These are phyloP conservation scores for Simalia tracyae DNA, from an alignment of 2,797 vertebrate genomes.

Conservation along the genomic window DNA sequence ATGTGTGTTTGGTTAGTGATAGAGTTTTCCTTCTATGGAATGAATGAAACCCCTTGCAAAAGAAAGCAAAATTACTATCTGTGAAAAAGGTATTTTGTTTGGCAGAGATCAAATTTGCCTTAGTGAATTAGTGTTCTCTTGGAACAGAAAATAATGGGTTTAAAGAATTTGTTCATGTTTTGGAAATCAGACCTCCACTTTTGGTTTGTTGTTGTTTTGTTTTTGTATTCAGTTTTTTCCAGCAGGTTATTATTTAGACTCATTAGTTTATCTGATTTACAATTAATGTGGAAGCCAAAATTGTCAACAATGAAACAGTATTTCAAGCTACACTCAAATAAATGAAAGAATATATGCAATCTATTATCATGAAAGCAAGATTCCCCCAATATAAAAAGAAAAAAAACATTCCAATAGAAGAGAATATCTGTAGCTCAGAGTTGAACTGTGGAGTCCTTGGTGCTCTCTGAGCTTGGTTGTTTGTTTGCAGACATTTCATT, in stretches of 20 bases:
- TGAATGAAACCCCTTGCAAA: not conserved
- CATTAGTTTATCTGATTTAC: not conserved
- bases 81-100: not conserved
- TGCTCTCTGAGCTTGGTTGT: not conserved
- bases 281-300: not conserved
- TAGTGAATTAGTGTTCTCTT: not conserved
- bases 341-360: not conserved
- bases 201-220: not conserved
- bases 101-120: not conserved
- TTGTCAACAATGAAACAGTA: not conserved
- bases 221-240: not conserved
- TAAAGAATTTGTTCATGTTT: not conserved
- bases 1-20: not conserved
- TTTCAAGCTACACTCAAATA: not conserved
- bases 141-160: not conserved
- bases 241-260: not conserved
- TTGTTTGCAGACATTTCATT: not conserved
- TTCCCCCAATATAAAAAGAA: not conserved
- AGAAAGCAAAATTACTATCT: not conserved
- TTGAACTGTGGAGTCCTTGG: not conserved
- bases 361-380: not conserved
- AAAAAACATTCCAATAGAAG: not conserved
- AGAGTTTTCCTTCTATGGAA: not conserved
- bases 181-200: not conserved
- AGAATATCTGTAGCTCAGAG: not conserved